A percentile compares a stretch with the other conserved stretches of the same genome.
These are phyloP conservation scores for Osedax frankpressi DNA, from an alignment of 2,888 invertebrate genomes.

Conservation along the genomic window DNA sequence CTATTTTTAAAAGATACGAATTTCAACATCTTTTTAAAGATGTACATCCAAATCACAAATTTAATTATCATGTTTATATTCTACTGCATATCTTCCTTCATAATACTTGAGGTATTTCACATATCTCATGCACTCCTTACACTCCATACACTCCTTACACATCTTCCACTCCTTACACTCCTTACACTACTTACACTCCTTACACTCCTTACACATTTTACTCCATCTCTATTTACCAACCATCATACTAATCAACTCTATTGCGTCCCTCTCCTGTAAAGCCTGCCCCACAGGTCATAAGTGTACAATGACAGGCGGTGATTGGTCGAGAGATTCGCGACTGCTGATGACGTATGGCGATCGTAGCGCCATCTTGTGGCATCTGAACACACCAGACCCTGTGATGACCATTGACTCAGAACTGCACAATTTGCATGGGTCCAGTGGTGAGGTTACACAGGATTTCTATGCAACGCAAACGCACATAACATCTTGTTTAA, in stretches of 20 bases:
- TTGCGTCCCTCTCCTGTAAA: background rate
- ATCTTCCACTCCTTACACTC: background rate
- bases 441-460: too few species aligned
- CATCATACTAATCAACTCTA: background rate
- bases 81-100: too few species aligned
- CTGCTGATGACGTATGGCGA: background rate
- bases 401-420: background rate
- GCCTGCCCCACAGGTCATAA: background rate
- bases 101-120: too few species aligned
- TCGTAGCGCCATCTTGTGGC: background rate
- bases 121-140: too few species aligned
- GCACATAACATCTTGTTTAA: too few species aligned
- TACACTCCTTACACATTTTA: background rate
- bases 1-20: too few species aligned
- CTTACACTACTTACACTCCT: background rate
- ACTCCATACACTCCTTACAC: background rate
- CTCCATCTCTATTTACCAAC: background rate
- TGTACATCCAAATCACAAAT: too few species aligned
- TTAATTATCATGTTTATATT: too few species aligned
- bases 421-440: too few species aligned
- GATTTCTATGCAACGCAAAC: too few species aligned
- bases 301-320: background rate
- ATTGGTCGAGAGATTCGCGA: background rate
- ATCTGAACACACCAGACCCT: background rate
- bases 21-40: too few species aligned